Evolutionary conservation across 2,888 invertebrate genomes (phyloP).

Genomic region (Heliothis peltigera): DNA sequence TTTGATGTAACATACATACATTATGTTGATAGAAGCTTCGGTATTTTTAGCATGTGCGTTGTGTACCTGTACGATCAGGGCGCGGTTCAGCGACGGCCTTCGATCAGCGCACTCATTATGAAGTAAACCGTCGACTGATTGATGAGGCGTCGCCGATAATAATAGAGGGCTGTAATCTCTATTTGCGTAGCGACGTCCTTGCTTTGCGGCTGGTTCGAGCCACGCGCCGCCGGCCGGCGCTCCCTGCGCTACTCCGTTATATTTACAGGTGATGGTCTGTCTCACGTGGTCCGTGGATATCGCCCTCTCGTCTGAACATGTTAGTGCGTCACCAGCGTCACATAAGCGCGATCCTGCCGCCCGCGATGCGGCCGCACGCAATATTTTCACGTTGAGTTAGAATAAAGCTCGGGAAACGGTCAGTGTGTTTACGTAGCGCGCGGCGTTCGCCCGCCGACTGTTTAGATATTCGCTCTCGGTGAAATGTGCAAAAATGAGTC

Average conservation of each 20-base stretch:
- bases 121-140: constrained; percentile 79
- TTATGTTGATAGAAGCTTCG: constrained; percentile 44
- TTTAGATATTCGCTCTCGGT: constrained; percentile 61
- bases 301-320: constrained; percentile 70
- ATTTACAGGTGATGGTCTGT: constrained; percentile 82
- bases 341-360: constrained; percentile 73
- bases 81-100: constrained; percentile 69
- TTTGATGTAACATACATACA: constrained; percentile 59
- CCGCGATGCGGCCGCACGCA: constrained; percentile 78
- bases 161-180: constrained; percentile 74
- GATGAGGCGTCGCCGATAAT: constrained; percentile 76
- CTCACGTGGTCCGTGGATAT: constrained; percentile 74
- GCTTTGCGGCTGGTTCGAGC: constrained; percentile 55
- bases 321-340: constrained; percentile 77
- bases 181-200: constrained; percentile 71
- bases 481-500: constrained; percentile 85
- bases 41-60: constrained; percentile 68
- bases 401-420: constrained; percentile 79
- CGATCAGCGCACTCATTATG: constrained; percentile 76
- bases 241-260: constrained; percentile 65
- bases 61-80: constrained; percentile 74
- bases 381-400: constrained; percentile 80
- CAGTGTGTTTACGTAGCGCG: constrained; percentile 83
- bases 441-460: constrained; percentile 72
- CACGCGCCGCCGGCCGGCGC: constrained; percentile 60